Evolutionary conservation across 2,888 invertebrate species (phyloP).

Genomic region (Meiosimyza decipiens): DNA sequence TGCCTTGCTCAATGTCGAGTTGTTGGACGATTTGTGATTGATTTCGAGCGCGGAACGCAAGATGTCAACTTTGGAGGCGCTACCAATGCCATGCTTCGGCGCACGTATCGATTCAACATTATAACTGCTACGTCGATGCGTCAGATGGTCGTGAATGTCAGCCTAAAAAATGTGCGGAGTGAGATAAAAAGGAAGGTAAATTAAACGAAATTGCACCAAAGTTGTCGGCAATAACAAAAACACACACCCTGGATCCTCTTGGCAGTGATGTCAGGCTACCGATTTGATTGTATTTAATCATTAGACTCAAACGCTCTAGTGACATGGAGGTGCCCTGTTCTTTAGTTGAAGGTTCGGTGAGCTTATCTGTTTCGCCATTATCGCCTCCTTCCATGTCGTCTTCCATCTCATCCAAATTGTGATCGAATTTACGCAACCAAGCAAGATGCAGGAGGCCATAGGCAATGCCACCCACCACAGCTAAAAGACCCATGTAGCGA

Average conservation of each 20-base stretch:
- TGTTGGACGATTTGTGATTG: constrained; percentile 69
- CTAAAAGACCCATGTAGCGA: constrained; percentile 80
- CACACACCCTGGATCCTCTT: constrained; percentile 72
- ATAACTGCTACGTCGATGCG: constrained; percentile 67
- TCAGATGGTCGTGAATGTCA: constrained; percentile 66
- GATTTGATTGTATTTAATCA: constrained; percentile 81
- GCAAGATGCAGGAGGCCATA: constrained; percentile 79
- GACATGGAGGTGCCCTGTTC: constrained; percentile 79
- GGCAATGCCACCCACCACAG: constrained; percentile 76
- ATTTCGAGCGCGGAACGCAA: constrained; percentile 78
- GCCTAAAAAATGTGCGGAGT: constrained; percentile 51
- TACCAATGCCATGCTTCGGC: constrained; percentile 62
- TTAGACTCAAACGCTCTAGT: constrained; percentile 77
- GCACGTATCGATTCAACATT: constrained; percentile 65
- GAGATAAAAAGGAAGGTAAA: constrained; percentile 18
- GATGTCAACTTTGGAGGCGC: constrained; percentile 72
- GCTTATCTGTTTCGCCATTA: constrained; percentile 73
- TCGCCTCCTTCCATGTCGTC: constrained; percentile 65
- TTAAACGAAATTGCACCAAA: background rate
- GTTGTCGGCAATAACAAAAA: constrained; percentile 41
- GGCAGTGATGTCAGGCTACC: constrained; percentile 80
- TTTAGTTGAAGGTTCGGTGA: constrained; percentile 75
- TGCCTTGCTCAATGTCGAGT: constrained; percentile 67
- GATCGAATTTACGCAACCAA: constrained; percentile 76
- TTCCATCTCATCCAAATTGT: constrained; percentile 64